phyloP scores from a whole-genome alignment of 1,140 invertebrate genomes.

The Carposina sasakii region DNA sequence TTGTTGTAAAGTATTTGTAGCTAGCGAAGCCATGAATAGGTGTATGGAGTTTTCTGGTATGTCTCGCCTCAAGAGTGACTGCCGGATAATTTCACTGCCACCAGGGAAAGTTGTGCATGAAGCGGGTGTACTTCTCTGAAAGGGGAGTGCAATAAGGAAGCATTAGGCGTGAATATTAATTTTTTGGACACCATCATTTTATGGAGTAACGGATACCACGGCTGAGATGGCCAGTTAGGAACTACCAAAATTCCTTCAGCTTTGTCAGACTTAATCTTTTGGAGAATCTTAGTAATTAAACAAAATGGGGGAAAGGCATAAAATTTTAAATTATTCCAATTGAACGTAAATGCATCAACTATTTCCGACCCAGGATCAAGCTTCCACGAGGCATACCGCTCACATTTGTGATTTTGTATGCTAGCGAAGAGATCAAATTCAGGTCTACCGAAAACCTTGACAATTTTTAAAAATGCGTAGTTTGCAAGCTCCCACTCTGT shows the following conservation, averaged over 20 bases:
- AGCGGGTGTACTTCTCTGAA: constrained; percentile 3
- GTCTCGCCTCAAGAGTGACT: background rate
- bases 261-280: background rate
- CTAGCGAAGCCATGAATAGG: background rate
- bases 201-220: background rate
- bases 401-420: background rate
- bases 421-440: background rate
- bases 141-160: background rate
- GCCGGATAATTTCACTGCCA: constrained; percentile 7
- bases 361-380: background rate
- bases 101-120: constrained; percentile 5
- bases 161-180: background rate
- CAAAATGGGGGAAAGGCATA: background rate
- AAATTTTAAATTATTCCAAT: background rate
- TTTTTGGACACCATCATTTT: too few relatives aligned
- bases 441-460: background rate
- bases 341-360: background rate
- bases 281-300: background rate
- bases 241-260: background rate
- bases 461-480: background rate
- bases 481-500: background rate
- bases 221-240: background rate
- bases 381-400: background rate
- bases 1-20: background rate
- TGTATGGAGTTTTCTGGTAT: background rate